Conservation (phyloP, 2,797 vertebrate species). For the Sebastolobus alascanus region DNA sequence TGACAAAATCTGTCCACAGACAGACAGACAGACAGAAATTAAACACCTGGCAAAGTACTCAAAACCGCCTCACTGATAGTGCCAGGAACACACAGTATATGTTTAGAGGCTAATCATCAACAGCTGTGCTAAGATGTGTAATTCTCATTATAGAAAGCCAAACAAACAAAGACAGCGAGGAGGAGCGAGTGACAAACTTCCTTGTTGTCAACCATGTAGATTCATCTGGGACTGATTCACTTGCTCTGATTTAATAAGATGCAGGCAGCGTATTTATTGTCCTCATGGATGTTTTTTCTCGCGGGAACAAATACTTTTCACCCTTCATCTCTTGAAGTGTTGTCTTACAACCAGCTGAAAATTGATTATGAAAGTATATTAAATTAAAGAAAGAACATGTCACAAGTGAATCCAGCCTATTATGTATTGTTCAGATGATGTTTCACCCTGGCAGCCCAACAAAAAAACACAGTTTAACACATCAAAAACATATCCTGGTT, state of each 20-base stretch:
- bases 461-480: constrained; percentile 20
- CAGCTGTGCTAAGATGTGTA: constrained; percentile 33
- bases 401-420: neutral
- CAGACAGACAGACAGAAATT: too few species aligned
- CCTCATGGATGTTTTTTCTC: constrained; percentile 16
- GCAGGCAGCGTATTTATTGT: constrained; percentile 26
- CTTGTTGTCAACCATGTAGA: constrained; percentile 16
- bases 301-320: constrained; percentile 25
- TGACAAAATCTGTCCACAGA: too few species aligned
- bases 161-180: constrained; percentile 54
- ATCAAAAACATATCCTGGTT: constrained; percentile 38
- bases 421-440: constrained; percentile 3
- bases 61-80: neutral
- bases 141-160: constrained; percentile 25
- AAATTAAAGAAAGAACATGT: neutral
- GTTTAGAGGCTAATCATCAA: constrained; percentile 24
- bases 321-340: neutral
- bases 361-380: constrained; percentile 3
- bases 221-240: constrained; percentile 64
- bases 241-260: constrained; percentile 40
- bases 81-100: neutral
- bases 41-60: too few species aligned
- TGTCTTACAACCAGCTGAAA: neutral
- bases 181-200: constrained; percentile 45
- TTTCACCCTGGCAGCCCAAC: constrained; percentile 7